Base-by-base conservation (phyloP, 2,113 vertebrate genomes). In the Picathartes gymnocephalus region DNA sequence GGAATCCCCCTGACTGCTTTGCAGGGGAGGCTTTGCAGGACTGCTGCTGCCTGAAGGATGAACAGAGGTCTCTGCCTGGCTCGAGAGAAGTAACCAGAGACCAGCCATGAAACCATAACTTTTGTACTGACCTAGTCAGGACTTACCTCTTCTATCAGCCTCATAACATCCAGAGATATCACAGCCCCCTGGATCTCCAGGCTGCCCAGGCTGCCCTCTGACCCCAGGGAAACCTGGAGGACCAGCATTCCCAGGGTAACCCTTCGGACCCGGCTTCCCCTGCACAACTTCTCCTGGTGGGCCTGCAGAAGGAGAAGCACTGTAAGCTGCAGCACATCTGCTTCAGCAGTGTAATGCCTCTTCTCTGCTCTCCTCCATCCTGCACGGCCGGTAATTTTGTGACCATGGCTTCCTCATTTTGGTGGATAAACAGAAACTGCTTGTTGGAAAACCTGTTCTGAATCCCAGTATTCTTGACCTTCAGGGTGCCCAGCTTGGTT, bases 181-280 rank as follows among this genome's bases (percentile, higher is more conserved):
- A 94, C 99, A 99, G 13, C 91, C 94, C 12, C 98, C 99, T 3
- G 98, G 92, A 13, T 97, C 97, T 27, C 98, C 99, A 24, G 98
- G 47, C 87, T 98, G 98, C 33, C 98, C 99, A 15, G 91, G 92
- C 90, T 98, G 98, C 30, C 98, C 98, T 23, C 82, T 86, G 70
- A 84, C 60, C 54, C 98, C 98, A 0, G 98, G 85, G 80, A 97
- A 93, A 14, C 98, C 99, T 11, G 82, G 92, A 45, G 96, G 92
- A 31, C 98, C 98, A 19, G 86, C 33, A 33, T 89, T 97, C 13
- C 99, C 99, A 69, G 98, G 97, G 4, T 96, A 87, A 51, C 98
- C 98, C 88, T 97, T 97, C 0, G 97, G 88, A 35, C 99, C 99
- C 47, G 96, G 88, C 28, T 61, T 90, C 48, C 98, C 98, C 72